Conservation (phyloP, 2,888 invertebrate species). For the Miltochrista miniata region DNA sequence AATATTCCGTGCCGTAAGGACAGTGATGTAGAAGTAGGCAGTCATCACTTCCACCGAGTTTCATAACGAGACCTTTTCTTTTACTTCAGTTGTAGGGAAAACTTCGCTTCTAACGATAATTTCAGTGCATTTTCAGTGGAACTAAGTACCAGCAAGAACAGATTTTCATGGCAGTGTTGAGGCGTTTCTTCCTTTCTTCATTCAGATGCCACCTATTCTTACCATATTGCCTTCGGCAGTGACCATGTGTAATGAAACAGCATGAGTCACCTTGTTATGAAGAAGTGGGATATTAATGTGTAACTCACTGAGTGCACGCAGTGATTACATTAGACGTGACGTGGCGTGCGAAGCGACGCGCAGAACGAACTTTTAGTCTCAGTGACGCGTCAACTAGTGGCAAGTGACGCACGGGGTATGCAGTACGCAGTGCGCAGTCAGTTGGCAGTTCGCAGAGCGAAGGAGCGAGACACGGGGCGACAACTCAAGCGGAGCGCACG, state of each 20-base stretch:
- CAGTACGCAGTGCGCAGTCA: slow-evolving; percentile 74
- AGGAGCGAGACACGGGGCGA: slow-evolving; percentile 76
- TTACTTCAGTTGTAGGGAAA: no score
- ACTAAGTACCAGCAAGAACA: no score
- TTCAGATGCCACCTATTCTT: slow-evolving; percentile 53
- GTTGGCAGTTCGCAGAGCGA: slow-evolving; percentile 75
- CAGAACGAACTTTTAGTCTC: slow-evolving; percentile 73
- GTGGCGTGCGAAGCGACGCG: slow-evolving; percentile 60
- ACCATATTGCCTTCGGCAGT: slow-evolving; percentile 39
- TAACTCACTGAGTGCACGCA: slow-evolving; percentile 83
- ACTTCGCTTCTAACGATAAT: no score
- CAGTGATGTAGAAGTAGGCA: no score
- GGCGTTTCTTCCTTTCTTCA: slow-evolving; percentile 68
- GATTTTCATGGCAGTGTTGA: neutral
- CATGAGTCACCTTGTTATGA: slow-evolving; percentile 63
- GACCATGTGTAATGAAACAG: slow-evolving; percentile 15
- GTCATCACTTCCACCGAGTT: no score
- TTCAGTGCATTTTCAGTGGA: no score
- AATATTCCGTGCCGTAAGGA: no score
- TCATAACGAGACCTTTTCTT: no score
- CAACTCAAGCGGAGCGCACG: slow-evolving; percentile 77
- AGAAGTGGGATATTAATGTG: slow-evolving; percentile 77
- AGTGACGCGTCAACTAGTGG: slow-evolving; percentile 74
- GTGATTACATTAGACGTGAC: slow-evolving; percentile 76
- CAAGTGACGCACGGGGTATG: slow-evolving; percentile 73